These are phyloP conservation scores for Metallyticus violacea DNA, from an alignment of 2,888 invertebrate genomes.

Conservation along the genomic window DNA sequence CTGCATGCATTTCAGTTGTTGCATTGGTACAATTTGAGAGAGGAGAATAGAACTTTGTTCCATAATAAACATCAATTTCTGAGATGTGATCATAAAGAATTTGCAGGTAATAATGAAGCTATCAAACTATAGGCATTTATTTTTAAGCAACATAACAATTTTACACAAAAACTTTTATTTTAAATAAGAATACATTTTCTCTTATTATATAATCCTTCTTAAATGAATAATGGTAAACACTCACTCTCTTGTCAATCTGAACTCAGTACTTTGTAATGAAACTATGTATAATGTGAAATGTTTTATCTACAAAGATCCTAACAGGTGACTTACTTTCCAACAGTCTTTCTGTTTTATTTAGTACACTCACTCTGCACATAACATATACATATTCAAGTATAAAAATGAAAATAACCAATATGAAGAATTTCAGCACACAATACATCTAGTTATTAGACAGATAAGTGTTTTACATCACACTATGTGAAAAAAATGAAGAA, in stretches of 20 bases:
- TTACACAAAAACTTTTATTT: neutral
- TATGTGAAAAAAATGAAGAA: too few relatives aligned
- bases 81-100: too few relatives aligned
- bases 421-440: neutral
- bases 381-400: neutral
- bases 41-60: too few relatives aligned
- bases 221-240: neutral
- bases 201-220: neutral
- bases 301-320: neutral
- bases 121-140: neutral
- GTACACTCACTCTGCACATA: neutral
- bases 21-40: too few relatives aligned
- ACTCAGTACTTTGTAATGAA: neutral
- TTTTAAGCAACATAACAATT: neutral
- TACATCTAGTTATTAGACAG: neutral
- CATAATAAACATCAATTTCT: too few relatives aligned
- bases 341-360: neutral
- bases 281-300: neutral
- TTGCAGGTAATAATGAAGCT: neutral
- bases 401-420: neutral
- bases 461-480: too few relatives aligned
- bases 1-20: too few relatives aligned
- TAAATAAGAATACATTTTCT: neutral
- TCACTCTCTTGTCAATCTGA: neutral
- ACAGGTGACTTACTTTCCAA: neutral